Conservation (phyloP, 2,797 vertebrate genomes). For the Cossypha niveicapilla region DNA sequence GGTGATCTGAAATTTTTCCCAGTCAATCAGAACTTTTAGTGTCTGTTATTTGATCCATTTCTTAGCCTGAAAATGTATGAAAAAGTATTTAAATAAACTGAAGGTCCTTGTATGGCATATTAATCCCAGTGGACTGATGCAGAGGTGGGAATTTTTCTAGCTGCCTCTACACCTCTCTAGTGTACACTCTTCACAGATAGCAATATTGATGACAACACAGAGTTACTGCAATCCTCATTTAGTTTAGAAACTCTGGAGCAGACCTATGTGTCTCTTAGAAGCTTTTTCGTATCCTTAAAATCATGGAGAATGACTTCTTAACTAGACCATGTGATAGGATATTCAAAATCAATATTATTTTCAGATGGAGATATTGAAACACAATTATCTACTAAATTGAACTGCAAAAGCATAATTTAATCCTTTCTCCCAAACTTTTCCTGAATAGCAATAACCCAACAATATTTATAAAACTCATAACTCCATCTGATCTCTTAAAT, state of each 20-base stretch:
- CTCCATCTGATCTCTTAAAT: neutral
- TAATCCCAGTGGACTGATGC: neutral
- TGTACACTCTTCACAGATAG: neutral
- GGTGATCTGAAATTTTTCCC: neutral
- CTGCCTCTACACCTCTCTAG: neutral
- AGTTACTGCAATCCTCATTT: neutral
- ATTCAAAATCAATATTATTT: neutral
- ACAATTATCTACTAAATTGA: neutral
- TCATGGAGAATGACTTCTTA: neutral
- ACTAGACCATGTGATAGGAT: neutral
- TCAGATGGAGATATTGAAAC: neutral
- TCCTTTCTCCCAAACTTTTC: neutral
- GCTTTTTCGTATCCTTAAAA: neutral
- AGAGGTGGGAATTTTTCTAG: neutral
- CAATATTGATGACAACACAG: neutral
- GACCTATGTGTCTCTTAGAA: neutral
- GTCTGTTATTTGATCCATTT: neutral
- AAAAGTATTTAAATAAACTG: too few species aligned
- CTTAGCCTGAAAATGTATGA: neutral
- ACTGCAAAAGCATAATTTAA: neutral
- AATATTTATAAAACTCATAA: neutral
- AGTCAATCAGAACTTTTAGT: neutral
- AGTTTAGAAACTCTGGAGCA: neutral
- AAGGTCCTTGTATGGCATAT: neutral
- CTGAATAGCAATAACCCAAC: neutral